Conservation (phyloP, 1,140 invertebrate species). For the Leptonema lineaticorne region DNA sequence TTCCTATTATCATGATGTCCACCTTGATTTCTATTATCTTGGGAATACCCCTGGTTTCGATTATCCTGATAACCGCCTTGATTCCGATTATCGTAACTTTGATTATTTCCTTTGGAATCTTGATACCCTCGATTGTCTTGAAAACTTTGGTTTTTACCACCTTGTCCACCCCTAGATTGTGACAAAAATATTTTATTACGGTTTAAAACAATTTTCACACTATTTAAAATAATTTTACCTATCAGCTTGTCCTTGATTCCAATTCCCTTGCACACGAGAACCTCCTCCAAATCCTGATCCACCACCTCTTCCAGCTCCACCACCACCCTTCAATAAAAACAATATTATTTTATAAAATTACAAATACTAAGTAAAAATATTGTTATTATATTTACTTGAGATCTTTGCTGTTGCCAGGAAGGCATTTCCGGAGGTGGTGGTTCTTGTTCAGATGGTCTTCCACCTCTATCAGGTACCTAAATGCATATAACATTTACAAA, state of each 20-base stretch:
- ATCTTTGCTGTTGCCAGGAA: conserved; percentile 73
- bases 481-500: conserved; percentile 5
- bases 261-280: conserved; percentile 48
- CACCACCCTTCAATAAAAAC: conserved; percentile 30
- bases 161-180: neutral
- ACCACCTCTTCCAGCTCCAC: conserved; percentile 30
- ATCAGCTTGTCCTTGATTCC: conserved; percentile 43
- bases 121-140: conserved; percentile 8
- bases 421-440: conserved; percentile 96
- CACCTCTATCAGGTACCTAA: conserved; percentile 84
- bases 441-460: conserved; percentile 82
- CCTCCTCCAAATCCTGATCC: conserved; percentile 41
- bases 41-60: conserved; percentile 34
- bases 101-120: conserved; percentile 20
- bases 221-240: conserved; percentile 42
- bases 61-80: conserved; percentile 33
- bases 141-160: too few species aligned
- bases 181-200: too few species aligned
- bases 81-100: conserved; percentile 33
- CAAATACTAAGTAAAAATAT: neutral
- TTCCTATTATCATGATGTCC: conserved; percentile 21
- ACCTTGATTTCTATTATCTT: conserved; percentile 35
- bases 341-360: neutral
- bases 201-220: neutral
- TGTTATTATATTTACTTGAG: conserved; percentile 30